Evolutionary conservation across 1,140 invertebrate genomes (phyloP).

Genomic region (Berghia stephanieae): DNA sequence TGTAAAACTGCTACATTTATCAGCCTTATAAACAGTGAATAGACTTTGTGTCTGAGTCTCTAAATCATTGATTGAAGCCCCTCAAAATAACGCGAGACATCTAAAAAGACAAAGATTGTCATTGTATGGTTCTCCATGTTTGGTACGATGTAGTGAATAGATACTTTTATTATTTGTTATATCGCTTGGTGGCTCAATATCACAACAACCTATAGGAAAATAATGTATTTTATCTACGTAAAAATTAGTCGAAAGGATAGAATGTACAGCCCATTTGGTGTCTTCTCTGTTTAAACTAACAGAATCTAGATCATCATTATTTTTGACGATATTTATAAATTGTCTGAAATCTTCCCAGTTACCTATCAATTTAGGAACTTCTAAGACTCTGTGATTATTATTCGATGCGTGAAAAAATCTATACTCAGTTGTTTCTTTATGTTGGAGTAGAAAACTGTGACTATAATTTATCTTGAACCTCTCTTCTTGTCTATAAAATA

Average conservation of each 20-base stretch:
- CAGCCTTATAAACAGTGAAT: not conserved
- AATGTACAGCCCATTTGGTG: not conserved
- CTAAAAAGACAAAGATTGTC: not conserved
- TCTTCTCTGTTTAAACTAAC: not conserved
- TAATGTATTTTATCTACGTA: not conserved
- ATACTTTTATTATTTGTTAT: not conserved
- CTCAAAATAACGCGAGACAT: not conserved
- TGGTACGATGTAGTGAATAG: not conserved
- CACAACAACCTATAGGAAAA: not conserved
- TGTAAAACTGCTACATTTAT: not conserved
- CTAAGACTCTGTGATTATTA: not conserved
- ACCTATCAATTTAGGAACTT: not conserved
- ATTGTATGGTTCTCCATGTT: not conserved
- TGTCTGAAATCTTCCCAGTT: not conserved
- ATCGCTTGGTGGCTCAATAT: not conserved
- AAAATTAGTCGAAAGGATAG: not conserved
- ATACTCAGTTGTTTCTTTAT: not conserved
- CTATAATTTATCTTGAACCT: constrained; percentile 12
- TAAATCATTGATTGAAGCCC: not conserved
- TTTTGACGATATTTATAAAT: not conserved
- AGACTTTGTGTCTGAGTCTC: not conserved
- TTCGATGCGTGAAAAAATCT: not conserved
- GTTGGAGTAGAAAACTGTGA: not conserved
- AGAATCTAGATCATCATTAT: not conserved
- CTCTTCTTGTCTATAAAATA: not conserved